Conservation (phyloP, 2,888 invertebrate species). For the Sialis fuliginosa region DNA sequence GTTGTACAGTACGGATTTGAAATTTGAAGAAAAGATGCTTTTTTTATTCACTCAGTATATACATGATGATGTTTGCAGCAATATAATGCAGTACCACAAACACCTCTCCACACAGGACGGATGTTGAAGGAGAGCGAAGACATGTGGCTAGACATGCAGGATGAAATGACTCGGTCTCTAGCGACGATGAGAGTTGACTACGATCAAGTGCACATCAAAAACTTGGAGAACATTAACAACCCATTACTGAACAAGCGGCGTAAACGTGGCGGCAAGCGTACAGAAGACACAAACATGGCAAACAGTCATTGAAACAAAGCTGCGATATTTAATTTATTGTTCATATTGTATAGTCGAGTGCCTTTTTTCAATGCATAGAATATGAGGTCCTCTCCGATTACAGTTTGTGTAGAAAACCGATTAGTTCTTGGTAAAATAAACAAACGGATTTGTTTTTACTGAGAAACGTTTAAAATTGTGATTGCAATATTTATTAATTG, state of each 20-base stretch:
- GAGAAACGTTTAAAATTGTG: no score
- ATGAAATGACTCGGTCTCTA: constrained; percentile 95
- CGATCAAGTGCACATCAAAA: constrained; percentile 80
- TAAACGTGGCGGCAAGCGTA: constrained; percentile 21
- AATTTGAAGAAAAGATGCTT: no score
- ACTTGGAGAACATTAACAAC: constrained; percentile 84
- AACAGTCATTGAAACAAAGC: no score
- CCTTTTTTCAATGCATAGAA: no score
- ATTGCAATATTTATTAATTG: no score
- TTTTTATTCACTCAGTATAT: no score
- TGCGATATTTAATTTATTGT: no score
- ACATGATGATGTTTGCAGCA: constrained; percentile 16
- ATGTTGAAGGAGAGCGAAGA: constrained; percentile 82
- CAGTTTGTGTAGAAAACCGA: no score
- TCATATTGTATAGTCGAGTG: no score
- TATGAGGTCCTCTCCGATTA: no score
- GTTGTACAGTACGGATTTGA: not conserved
- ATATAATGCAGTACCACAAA: constrained; percentile 81
- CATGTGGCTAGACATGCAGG: constrained; percentile 94
- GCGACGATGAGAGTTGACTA: constrained; percentile 98
- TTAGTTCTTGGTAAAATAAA: no score
- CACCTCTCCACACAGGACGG: constrained; percentile 80
- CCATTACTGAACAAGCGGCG: constrained; percentile 74
- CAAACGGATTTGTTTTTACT: no score
- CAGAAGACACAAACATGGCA: not conserved